Evolutionary conservation across 2,113 vertebrate species (phyloP).

Genomic region (Silurus meridionalis): DNA sequence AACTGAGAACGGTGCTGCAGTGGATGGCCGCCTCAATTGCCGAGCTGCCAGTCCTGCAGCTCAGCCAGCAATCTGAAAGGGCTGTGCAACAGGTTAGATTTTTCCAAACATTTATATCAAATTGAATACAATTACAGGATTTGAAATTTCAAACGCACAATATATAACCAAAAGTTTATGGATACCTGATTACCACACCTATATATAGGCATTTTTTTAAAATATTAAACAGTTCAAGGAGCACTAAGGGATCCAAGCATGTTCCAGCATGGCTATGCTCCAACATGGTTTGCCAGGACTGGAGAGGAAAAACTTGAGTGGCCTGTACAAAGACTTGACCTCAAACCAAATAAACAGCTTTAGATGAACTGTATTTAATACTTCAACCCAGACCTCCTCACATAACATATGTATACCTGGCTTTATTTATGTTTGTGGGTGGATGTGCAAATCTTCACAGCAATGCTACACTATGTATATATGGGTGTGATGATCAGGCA

Average conservation of each 20-base stretch:
- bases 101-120: neutral
- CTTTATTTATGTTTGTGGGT: neutral
- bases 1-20: conserved; percentile 85
- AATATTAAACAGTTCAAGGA: no score
- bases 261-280: neutral
- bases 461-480: neutral
- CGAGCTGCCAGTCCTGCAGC: conserved; percentile 78
- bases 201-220: neutral
- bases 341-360: neutral
- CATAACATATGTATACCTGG: neutral
- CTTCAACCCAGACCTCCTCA: neutral
- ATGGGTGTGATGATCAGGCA: neutral
- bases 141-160: neutral
- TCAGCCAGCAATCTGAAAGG: conserved; percentile 68
- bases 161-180: neutral
- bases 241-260: neutral
- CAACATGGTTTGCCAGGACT: neutral
- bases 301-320: neutral
- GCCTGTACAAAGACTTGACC: neutral
- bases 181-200: neutral
- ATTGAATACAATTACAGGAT: no score
- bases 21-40: conserved; percentile 90
- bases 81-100: conserved; percentile 82
- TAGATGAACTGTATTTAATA: neutral
- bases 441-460: neutral